These are phyloP conservation scores for Macrophya alboannulata DNA, from an alignment of 2,888 invertebrate species.

Conservation along the genomic window DNA sequence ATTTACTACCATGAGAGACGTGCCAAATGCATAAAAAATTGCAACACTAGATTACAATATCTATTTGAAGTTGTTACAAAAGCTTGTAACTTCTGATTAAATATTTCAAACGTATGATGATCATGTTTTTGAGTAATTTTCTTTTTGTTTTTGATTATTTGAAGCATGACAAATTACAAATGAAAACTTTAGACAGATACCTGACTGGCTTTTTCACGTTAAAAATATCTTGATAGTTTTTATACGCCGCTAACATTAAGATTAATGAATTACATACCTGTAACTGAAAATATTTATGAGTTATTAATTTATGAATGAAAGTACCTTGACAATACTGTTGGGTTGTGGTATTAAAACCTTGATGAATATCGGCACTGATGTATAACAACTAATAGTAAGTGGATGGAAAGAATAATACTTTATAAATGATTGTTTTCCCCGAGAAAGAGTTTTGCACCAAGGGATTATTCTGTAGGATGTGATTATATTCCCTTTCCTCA, in stretches of 20 bases:
- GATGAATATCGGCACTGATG: not conserved
- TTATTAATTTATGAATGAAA: not conserved
- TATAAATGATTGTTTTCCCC: constrained; percentile 47
- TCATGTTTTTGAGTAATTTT: not conserved
- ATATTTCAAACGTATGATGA: not conserved
- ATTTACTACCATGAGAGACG: not conserved
- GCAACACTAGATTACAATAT: not conserved
- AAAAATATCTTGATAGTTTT: constrained; percentile 8
- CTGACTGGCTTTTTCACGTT: not conserved
- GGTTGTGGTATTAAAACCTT: not conserved
- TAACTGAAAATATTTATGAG: not conserved
- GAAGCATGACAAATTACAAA: not conserved
- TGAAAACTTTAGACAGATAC: not conserved
- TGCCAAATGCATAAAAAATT: not conserved
- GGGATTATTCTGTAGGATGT: constrained; percentile 20
- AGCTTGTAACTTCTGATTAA: not conserved
- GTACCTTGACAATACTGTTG: not conserved
- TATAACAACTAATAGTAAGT: constrained; percentile 36
- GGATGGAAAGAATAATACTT: constrained; percentile 50
- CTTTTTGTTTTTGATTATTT: not conserved
- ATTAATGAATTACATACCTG: not conserved
- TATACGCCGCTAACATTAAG: not conserved
- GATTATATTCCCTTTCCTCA: constrained; percentile 51
- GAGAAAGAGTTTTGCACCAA: constrained; percentile 13
- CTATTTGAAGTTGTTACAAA: not conserved